Conservation (phyloP, 1,140 invertebrate genomes). For the Anadara kagoshimensis region DNA sequence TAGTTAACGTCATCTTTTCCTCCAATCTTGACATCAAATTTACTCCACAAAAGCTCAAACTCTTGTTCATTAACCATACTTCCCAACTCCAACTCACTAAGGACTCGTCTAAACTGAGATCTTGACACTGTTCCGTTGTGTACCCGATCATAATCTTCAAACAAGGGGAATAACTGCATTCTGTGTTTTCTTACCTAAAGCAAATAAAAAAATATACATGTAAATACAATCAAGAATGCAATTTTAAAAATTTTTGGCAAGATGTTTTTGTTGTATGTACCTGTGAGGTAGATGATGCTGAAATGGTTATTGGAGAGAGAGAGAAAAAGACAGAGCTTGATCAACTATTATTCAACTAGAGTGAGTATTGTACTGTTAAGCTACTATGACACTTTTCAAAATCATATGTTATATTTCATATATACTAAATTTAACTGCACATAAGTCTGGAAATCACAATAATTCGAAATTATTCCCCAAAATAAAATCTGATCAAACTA, state of each 20-base stretch:
- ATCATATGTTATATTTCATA: no score
- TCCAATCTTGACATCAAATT: constrained; percentile 70
- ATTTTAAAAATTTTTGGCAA: neutral
- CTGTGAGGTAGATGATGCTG: neutral
- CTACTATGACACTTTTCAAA: no score
- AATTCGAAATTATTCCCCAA: no score
- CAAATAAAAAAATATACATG: neutral
- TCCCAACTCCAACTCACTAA: constrained; percentile 69
- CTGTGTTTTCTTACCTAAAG: constrained; percentile 63
- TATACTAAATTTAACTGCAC: no score
- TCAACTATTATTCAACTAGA: no score
- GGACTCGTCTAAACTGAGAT: constrained; percentile 71
- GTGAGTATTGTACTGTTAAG: no score
- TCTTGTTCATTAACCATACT: constrained; percentile 66
- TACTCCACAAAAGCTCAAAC: constrained; percentile 62
- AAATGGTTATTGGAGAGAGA: neutral
- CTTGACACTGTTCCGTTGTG: constrained; percentile 71
- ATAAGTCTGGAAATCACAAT: no score
- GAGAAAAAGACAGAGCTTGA: neutral
- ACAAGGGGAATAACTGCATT: constrained; percentile 73
- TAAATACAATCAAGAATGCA: neutral
- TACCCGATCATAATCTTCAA: constrained; percentile 73
- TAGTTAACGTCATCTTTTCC: constrained; percentile 71
- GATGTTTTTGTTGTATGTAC: neutral
- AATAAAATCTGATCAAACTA: no score